Evolutionary conservation across 2,113 vertebrate species (phyloP), one percentile per base, ranked within the genome.

Genomic region (Carassius carassius): DNA sequence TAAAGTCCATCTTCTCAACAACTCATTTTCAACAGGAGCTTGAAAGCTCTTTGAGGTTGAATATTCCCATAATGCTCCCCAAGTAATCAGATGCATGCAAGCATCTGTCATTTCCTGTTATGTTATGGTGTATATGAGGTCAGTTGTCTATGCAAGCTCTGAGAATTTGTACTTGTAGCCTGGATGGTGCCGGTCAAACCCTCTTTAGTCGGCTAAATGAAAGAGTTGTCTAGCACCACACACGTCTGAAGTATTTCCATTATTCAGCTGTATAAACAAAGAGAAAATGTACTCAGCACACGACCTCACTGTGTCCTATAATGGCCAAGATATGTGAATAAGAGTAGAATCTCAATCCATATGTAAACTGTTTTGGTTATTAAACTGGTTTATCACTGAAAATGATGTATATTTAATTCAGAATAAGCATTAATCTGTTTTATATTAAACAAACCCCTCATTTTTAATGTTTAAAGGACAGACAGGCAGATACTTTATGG

Each of bases 1-100:
- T 78, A 58, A 80, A 41, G 35, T 65, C 58, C 14, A 12, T 63
- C 78, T 11, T 63, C n/a, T 80, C 58, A 80, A 47, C 58, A 60
- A n/a, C 32, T 72, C 69, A 17, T 63, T 44, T 60, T 44, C 58
- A 79, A 25, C n/a, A 49, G 78, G 58, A 63, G 44, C 0, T 44
- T 44, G 41, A 44, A 44, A 44, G 41, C 41, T 44, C 10, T 44
- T 44, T 44, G 41, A 44, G 37, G 14, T 47, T 19, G 41, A 80
- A 63, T 44, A 16, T 44, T 62, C n/a, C 58, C 14, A 63, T 25
- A 47, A 41, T 78, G 29, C 32, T 37, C 17, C 25, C 58, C 3
- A 58, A 58, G 75, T 35, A 35, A 78, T 78, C 51, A 12, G 11
- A 37, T 37, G n/a, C 72, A 74, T 25, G 72, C 72, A 0, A 79